Conservation (phyloP, 2,888 invertebrate species). For the Lepidocyrtinus sp. region DNA sequence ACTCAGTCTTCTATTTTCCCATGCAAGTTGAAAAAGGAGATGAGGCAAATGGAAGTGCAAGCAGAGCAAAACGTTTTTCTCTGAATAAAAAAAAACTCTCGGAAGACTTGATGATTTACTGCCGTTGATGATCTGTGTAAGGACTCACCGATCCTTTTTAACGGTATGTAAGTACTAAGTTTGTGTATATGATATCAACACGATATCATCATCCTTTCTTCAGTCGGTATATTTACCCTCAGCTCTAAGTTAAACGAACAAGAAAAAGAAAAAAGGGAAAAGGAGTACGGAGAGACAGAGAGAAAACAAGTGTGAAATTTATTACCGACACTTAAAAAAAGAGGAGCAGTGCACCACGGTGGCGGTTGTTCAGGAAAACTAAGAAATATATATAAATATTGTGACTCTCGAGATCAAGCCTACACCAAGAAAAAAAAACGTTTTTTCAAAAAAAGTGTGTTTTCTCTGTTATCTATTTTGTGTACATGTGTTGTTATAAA, state of each 20-base stretch:
- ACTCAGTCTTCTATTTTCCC: constrained; percentile 20
- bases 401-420: background rate
- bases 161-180: background rate
- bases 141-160: constrained; percentile 47
- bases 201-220: constrained; percentile 13
- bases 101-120: constrained; percentile 58
- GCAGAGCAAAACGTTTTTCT: constrained; percentile 29
- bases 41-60: constrained; percentile 16
- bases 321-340: constrained; percentile 59
- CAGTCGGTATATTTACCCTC: background rate
- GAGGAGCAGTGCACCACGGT: constrained; percentile 27
- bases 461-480: background rate
- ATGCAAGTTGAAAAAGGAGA: constrained; percentile 31
- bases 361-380: background rate
- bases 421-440: constrained; percentile 23
- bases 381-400: too few relatives aligned
- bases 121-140: constrained; percentile 53
- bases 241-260: constrained; percentile 38
- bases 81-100: constrained; percentile 27
- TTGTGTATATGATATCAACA: constrained; percentile 22
- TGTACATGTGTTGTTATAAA: background rate
- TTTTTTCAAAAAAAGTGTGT: background rate
- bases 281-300: constrained; percentile 56
- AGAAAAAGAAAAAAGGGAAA: constrained; percentile 41
- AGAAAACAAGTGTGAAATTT: constrained; percentile 63